phyloP scores from a whole-genome alignment of 2,113 vertebrate species.

The Coptodon rendalli region DNA sequence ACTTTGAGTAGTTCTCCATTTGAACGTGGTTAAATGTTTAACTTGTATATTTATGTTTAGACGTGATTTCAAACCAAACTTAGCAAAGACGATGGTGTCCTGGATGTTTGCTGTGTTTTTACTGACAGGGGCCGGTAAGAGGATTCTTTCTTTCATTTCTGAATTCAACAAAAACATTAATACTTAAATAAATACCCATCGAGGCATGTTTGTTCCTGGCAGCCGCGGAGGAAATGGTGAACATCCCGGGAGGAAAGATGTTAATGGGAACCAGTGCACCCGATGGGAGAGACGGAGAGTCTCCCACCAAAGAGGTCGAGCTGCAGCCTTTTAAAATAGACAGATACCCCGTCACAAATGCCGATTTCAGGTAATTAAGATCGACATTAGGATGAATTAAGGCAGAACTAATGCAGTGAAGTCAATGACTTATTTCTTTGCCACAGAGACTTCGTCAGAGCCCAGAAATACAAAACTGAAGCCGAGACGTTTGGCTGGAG shows the following conservation, averaged over 20 bases:
- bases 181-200: background rate
- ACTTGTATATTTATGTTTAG: background rate
- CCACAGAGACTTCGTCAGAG: conserved; percentile 85
- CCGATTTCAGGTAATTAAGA: conserved; percentile 80
- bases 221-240: conserved; percentile 64
- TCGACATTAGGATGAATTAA: fast-evolving
- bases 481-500: conserved; percentile 93
- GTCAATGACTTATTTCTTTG: background rate
- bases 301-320: conserved; percentile 64
- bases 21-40: background rate
- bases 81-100: background rate
- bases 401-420: fast-evolving
- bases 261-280: conserved; percentile 75
- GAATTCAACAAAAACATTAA: background rate
- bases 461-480: conserved; percentile 87
- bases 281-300: conserved; percentile 75
- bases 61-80: background rate
- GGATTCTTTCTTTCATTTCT: background rate
- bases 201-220: background rate
- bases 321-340: conserved; percentile 80
- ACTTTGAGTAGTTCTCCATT: background rate
- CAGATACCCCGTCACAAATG: conserved; percentile 82
- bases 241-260: conserved; percentile 76
- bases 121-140: conserved; percentile 32
- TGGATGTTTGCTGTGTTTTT: background rate